phyloP scores from a whole-genome alignment of 2,888 invertebrate genomes.

The Apocheima hispidaria region DNA sequence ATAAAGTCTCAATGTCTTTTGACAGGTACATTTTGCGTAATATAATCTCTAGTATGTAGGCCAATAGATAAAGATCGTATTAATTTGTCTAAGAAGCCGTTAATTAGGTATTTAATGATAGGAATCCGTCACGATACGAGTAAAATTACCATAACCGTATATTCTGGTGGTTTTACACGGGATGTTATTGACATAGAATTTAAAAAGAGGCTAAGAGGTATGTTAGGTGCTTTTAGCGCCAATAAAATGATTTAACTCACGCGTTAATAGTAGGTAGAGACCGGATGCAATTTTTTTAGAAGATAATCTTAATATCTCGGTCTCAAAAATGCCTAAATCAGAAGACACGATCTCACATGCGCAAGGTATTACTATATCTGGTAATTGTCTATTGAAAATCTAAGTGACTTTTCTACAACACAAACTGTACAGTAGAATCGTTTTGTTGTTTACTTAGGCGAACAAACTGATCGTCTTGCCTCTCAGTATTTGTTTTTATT shows the following conservation, averaged over 20 bases:
- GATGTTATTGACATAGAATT: slow-evolving; percentile 17
- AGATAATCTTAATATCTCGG: background rate
- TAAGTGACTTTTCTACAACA: background rate
- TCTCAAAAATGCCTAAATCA: background rate
- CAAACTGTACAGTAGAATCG: background rate
- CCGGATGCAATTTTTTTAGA: background rate
- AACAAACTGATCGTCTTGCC: too few species aligned
- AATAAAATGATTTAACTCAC: slow-evolving; percentile 8
- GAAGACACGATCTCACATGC: too few species aligned
- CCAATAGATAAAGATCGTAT: slow-evolving; percentile 47
- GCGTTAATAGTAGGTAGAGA: background rate
- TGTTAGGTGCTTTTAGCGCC: slow-evolving; percentile 16
- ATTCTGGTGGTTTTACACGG: slow-evolving; percentile 17
- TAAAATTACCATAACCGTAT: slow-evolving; percentile 18
- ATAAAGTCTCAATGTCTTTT: background rate
- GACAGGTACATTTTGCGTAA: slow-evolving; percentile 18
- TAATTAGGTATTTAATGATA: slow-evolving; percentile 46
- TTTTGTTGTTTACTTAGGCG: too few species aligned
- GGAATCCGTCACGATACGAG: slow-evolving; percentile 27
- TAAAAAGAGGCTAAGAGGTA: slow-evolving; percentile 5
- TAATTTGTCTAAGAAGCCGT: slow-evolving; percentile 50
- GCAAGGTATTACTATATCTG: too few species aligned
- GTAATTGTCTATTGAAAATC: background rate
- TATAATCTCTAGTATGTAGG: slow-evolving; percentile 37
- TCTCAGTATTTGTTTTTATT: too few species aligned